Base-by-base conservation (phyloP, 2,113 vertebrate species). In the Caloenas nicobarica region DNA sequence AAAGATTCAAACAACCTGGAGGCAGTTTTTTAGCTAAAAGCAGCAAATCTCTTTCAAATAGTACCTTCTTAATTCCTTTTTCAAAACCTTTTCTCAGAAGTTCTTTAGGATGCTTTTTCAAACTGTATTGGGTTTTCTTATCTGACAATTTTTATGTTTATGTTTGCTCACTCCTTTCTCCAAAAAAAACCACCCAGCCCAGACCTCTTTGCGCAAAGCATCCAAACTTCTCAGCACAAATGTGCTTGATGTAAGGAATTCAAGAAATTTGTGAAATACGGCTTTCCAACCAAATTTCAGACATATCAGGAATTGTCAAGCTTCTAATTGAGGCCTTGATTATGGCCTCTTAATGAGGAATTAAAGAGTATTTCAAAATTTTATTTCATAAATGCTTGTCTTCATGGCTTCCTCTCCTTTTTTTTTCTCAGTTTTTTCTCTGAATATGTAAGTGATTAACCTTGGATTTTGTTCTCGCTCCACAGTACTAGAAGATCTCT, bases 371-470 rank as follows among this genome's bases (percentile, higher is more conserved):
- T 53, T 89, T 74, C 86, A 13, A 51, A 18, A 15, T 77, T 92
- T 54, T 81, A 23, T 81, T 95, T 34, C 33, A 74, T 53, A 70
- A 84, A 38, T 58, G 11, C 3, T 72, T 24, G 51, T 68, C 16
- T 83, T 66, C 16, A 34, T 79, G 16, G 25, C 5, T 69, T 40
- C 4, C 13, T 65, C 14, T 62, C 5, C 10, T 34, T 57, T 86
- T 34, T 57, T 86, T 38, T 48, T 13, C 17, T 66, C 36, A 48
- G 21, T 6, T 81, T 77, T 9, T 84, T 68, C 42, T 71, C 3
- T 91, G 74, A 78, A 57, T 46, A 54, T 58, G 68, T 76, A 34
- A 86, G 18, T 36, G 10, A 53, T 93, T 84, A 91, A 86, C 73
- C 91, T 93, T 94, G 38, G 8, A n/a, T 79, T 95, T 86, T 95